Evolutionary conservation across 2,797 vertebrate genomes (phyloP).

Genomic region (Chiroxiphia lanceolata): DNA sequence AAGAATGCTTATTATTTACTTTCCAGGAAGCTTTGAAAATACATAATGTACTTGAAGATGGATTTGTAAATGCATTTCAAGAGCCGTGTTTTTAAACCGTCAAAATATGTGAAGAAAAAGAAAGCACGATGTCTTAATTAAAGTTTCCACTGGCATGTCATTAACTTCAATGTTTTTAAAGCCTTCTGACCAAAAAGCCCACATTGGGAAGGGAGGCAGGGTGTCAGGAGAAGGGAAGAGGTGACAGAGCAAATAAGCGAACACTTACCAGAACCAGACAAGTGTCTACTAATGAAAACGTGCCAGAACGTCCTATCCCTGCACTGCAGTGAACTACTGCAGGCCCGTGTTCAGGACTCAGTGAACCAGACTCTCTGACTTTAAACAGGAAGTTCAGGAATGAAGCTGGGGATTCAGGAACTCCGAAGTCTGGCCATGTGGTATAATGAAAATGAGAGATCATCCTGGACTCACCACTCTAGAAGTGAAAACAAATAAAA

Average conservation of each 20-base stretch:
- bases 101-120: background rate
- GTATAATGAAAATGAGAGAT: slow-evolving; percentile 99
- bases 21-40: background rate
- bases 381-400: slow-evolving; percentile 97
- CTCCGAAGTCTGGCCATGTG: slow-evolving; percentile 98
- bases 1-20: background rate
- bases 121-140: background rate
- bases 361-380: slow-evolving; percentile 91
- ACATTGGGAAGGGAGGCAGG: background rate
- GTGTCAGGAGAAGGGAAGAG: background rate
- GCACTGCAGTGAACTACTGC: slow-evolving; percentile 94
- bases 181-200: background rate
- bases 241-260: background rate
- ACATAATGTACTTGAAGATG: background rate
- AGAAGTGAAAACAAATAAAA: slow-evolving; percentile 54
- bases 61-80: background rate
- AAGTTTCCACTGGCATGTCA: background rate
- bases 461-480: slow-evolving; percentile 89
- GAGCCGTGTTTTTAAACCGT: background rate
- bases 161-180: background rate
- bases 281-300: slow-evolving; percentile 93
- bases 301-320: slow-evolving; percentile 94
- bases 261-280: slow-evolving; percentile 92
- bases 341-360: slow-evolving; percentile 86
- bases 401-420: slow-evolving; percentile 95